phyloP scores from a whole-genome alignment of 2,113 vertebrate species.

The Nettapus auritus region DNA sequence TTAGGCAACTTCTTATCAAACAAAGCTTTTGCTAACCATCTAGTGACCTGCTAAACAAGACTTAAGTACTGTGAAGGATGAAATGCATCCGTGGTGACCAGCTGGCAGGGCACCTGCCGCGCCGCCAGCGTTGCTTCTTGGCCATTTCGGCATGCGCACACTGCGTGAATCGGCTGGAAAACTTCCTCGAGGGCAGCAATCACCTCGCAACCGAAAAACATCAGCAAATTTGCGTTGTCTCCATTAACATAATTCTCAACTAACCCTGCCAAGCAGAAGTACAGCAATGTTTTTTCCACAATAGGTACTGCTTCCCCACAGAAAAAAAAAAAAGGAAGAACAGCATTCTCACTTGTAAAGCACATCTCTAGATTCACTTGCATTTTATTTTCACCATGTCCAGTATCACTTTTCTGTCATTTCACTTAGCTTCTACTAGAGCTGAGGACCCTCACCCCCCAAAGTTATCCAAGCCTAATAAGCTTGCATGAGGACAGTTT shows the following conservation, averaged over 20 bases:
- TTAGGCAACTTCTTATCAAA: background rate
- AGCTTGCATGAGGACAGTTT: background rate
- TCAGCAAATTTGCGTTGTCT: accelerated
- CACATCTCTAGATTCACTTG: background rate
- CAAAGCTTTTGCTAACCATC: background rate
- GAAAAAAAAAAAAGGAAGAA: accelerated
- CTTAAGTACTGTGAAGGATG: background rate
- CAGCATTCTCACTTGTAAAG: accelerated
- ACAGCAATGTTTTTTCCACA: background rate
- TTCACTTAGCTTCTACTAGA: background rate
- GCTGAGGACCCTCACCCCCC: background rate
- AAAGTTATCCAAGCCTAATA: background rate
- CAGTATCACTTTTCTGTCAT: background rate
- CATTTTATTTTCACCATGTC: accelerated
- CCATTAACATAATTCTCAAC: accelerated
- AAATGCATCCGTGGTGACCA: background rate
- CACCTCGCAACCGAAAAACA: accelerated
- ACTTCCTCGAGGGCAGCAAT: background rate
- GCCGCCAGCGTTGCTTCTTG: accelerated
- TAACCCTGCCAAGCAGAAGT: background rate
- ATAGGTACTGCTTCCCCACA: accelerated
- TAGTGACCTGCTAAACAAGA: background rate
- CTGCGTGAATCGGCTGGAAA: background rate
- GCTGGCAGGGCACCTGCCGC: background rate
- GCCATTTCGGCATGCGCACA: accelerated